Conservation (phyloP, 64 coral and sea anemone species). For the Acropora yongei region DNA sequence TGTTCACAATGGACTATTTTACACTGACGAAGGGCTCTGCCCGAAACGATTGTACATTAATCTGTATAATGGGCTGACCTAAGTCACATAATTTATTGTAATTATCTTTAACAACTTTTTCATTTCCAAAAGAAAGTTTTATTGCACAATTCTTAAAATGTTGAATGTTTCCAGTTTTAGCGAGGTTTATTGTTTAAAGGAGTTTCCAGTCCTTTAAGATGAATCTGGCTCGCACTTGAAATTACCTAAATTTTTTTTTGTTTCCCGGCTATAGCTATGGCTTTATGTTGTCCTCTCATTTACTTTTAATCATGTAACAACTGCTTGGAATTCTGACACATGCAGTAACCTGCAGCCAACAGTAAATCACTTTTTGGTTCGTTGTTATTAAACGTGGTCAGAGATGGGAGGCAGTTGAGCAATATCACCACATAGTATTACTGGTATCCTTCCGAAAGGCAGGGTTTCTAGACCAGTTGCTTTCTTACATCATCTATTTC, state of each 20-base stretch:
- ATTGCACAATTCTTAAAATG: constrained; percentile 24
- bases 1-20: no score
- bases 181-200: constrained; percentile 26
- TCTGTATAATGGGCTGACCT: constrained; percentile 21
- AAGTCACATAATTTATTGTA: constrained; percentile 20
- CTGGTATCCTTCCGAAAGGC: constrained; percentile 63
- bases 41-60: neutral
- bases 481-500: constrained; percentile 39
- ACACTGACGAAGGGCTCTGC: no score
- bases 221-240: constrained; percentile 55
- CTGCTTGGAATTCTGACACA: constrained; percentile 55
- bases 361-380: constrained; percentile 56
- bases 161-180: constrained; percentile 20
- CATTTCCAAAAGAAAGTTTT: constrained; percentile 47
- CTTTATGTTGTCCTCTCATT: constrained; percentile 68
- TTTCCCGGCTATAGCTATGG: neutral
- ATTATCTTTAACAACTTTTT: constrained; percentile 56
- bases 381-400: constrained; percentile 57
- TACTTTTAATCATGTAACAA: constrained; percentile 35
- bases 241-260: constrained; percentile 51
- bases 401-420: constrained; percentile 49
- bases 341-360: constrained; percentile 51
- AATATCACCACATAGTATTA: constrained; percentile 70
- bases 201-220: constrained; percentile 49
- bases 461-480: constrained; percentile 30